These are phyloP conservation scores for Phallusia fumigata DNA, from an alignment of 23 tunicate species.

Conservation along the genomic window DNA sequence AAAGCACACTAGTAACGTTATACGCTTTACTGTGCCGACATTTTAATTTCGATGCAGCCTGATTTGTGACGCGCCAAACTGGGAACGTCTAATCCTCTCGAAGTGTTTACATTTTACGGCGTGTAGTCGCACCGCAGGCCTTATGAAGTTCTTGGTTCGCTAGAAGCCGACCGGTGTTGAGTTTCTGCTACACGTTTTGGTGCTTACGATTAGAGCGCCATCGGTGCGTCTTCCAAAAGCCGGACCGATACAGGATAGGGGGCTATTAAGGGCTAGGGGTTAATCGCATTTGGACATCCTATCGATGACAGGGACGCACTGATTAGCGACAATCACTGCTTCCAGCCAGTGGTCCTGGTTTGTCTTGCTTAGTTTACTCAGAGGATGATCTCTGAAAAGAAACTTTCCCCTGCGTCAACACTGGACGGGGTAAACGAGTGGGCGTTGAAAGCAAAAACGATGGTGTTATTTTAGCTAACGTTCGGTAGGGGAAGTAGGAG, in stretches of 20 bases:
- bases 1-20: background rate
- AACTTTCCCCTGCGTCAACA: background rate
- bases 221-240: background rate
- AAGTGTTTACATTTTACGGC: background rate
- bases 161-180: background rate
- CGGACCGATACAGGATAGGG: background rate
- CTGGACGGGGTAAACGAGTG: background rate
- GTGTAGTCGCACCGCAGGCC: background rate
- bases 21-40: background rate
- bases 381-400: background rate
- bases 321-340: background rate
- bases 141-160: background rate
- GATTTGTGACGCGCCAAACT: background rate
- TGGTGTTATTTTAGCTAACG: background rate
- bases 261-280: background rate
- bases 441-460: background rate
- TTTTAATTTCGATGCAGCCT: background rate
- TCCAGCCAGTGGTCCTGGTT: background rate
- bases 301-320: conserved; percentile 2
- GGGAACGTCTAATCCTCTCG: background rate
- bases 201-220: conserved; percentile 9
- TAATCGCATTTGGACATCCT: conserved; percentile 6
- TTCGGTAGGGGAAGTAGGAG: too few relatives aligned
- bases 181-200: conserved; percentile 10
- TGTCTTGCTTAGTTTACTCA: background rate